phyloP scores from a whole-genome alignment of 2,888 invertebrate species.

The Plagodis pulveraria region DNA sequence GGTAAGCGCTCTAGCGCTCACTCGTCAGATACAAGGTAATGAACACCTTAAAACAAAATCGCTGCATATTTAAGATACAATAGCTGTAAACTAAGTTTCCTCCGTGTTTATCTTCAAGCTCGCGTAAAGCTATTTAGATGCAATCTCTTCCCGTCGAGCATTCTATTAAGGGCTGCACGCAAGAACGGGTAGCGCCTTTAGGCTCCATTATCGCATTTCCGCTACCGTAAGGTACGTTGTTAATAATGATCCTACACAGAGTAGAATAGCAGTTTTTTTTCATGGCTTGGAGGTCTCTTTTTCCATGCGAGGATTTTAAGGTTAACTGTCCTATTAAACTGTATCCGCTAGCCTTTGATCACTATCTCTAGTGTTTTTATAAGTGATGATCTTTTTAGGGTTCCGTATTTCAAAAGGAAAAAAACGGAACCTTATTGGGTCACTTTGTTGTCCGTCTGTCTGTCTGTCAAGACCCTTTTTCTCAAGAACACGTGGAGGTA shows the following conservation, averaged over 20 bases:
- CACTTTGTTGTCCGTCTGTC: no score
- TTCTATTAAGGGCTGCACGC: slow-evolving; percentile 59
- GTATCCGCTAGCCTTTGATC: no score
- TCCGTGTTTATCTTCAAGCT: slow-evolving; percentile 54
- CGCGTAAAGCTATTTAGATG: slow-evolving; percentile 66
- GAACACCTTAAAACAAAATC: not conserved
- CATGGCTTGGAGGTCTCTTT: slow-evolving; percentile 2
- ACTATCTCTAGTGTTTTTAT: no score
- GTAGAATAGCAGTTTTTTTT: slow-evolving; percentile 4
- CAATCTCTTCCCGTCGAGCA: slow-evolving; percentile 54
- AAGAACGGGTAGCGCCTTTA: slow-evolving; percentile 39
- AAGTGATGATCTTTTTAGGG: no score
- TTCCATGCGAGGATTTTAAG: no score
- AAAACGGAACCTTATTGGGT: no score
- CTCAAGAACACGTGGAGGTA: no score
- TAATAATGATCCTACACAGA: slow-evolving; percentile 26
- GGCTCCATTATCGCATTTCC: slow-evolving; percentile 40
- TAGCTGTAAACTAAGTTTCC: slow-evolving; percentile 27
- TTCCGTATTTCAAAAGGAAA: no score
- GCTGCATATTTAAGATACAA: not conserved
- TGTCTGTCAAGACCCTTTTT: no score
- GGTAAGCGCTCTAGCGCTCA: no score
- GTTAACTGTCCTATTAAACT: no score
- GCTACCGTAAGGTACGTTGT: slow-evolving; percentile 14
- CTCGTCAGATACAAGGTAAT: no score